phyloP scores from a whole-genome alignment of 2,113 vertebrate species.

The Gasterosteus nipponicus region DNA sequence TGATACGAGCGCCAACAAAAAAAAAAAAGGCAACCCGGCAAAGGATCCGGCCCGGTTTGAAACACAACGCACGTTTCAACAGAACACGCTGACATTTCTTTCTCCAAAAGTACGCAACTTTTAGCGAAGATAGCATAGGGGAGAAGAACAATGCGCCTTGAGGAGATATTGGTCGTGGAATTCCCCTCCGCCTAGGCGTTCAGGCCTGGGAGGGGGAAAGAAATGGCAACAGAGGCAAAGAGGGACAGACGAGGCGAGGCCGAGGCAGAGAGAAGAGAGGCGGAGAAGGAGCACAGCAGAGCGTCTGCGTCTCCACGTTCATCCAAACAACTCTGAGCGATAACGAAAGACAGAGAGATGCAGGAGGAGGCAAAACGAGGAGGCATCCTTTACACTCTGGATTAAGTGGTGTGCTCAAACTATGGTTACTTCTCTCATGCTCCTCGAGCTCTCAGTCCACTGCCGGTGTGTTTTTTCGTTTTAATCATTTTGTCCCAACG shows the following conservation, averaged over 20 bases:
- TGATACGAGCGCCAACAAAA: constrained; percentile 24
- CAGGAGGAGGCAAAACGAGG: constrained; percentile 42
- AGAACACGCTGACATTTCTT: not conserved
- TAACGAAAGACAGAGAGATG: constrained; percentile 30
- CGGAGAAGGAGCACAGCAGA: constrained; percentile 32
- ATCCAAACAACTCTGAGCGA: constrained; percentile 41
- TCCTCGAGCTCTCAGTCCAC: no score
- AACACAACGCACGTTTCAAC: constrained; percentile 10
- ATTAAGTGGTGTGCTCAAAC: constrained; percentile 52
- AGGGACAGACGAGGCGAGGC: constrained; percentile 31
- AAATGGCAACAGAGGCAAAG: constrained; percentile 8
- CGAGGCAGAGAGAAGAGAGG: constrained; percentile 26
- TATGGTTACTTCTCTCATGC: constrained; percentile 47
- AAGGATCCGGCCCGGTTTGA: constrained; percentile 17
- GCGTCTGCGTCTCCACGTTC: constrained; percentile 31
- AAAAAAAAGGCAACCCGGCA: constrained; percentile 39
- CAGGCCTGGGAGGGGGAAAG: constrained; percentile 7
- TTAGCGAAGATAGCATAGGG: not conserved
- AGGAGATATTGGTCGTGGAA: constrained; percentile 27
- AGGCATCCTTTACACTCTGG: constrained; percentile 45
- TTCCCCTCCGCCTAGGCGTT: constrained; percentile 18
- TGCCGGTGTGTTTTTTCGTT: no score
- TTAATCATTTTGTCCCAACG: no score
- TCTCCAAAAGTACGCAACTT: constrained; percentile 24
- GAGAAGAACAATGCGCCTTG: constrained; percentile 13